Base-by-base conservation (phyloP, 1,140 invertebrate genomes). In the Hermatobates lingyangjiaoensis region DNA sequence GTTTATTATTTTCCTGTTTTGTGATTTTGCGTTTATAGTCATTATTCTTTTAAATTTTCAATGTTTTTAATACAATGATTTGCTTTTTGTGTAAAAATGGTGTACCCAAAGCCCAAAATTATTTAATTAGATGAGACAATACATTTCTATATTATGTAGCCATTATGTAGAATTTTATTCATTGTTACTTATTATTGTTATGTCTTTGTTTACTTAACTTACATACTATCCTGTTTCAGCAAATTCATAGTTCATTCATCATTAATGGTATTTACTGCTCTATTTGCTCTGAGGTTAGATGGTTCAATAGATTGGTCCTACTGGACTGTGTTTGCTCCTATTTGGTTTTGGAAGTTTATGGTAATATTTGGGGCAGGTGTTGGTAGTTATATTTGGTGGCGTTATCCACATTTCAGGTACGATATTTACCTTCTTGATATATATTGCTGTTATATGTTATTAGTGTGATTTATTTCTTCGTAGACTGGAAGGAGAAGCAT, bases 331-430 rank as follows among this genome's bases (percentile, higher is more conserved):
- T 96, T 97, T 65, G 76, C 82, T 27, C 92, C 92, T 45, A 79
- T 98, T 65, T 98, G 91, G 90, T 79, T 94, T 55, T 97, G 93
- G 92, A 96, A 97, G 66, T 70, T 80, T 53, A 75, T 94, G 61
- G 91, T 93, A 18, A 80, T 95, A 34, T 62, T 80, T 45, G 92
- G 92, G 54, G 88, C 90, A 39, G 75, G 80, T 48, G 74, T 93
- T 30, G 92, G 91, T 26, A 90, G 86, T 59, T 87, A 88, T 62
- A 81, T 95, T 3, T 97, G 91, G 91, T 90, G 86, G 78, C 76
- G 81, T 60, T 84, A 93, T 71, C 91, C 92, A 30, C 89, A 93
- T 61, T 89, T 87, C 66, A 79, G 84, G 86, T 87, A 66, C 58
- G 48, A 38, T 39, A 5, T 26, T 23, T n/a, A n/a, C n/a, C n/a